These are phyloP conservation scores for Choristoneura fumiferana DNA, from an alignment of 1,140 invertebrate species.

Conservation along the genomic window DNA sequence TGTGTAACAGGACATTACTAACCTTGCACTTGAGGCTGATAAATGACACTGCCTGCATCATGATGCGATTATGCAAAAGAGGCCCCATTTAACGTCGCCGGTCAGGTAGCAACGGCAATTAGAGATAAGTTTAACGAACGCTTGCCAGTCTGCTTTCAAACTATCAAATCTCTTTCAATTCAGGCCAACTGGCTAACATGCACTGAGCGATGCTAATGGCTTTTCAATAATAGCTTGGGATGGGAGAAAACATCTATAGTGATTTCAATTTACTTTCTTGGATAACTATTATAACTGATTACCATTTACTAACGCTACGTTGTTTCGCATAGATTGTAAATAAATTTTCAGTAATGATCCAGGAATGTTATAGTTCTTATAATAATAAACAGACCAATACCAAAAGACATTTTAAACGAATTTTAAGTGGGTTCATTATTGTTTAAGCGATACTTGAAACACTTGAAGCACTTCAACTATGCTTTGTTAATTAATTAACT, in stretches of 20 bases:
- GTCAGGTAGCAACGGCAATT: conserved; percentile 18
- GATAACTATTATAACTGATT: no score
- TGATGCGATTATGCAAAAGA: conserved; percentile 28
- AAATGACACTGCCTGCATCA: conserved; percentile 10
- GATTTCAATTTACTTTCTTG: not conserved
- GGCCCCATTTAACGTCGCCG: conserved; percentile 21
- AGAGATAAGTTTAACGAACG: conserved; percentile 14
- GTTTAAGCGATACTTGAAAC: conserved; percentile 9
- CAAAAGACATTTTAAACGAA: not conserved
- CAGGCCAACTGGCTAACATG: conserved; percentile 4
- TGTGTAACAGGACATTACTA: not conserved
- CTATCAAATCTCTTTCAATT: conserved; percentile 11
- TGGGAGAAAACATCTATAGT: not conserved
- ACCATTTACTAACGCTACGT: no score
- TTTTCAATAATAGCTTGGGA: not conserved
- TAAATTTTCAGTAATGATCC: no score
- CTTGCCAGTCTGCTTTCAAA: conserved; percentile 7
- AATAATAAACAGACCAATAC: not conserved
- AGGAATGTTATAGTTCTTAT: no score
- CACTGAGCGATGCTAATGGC: conserved; percentile 1
- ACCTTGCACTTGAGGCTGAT: conserved; percentile 15
- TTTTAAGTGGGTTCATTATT: not conserved
- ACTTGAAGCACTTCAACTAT: not conserved
- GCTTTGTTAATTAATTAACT: conserved; percentile 13
- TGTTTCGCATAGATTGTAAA: no score